A percentile compares a stretch with the other conserved stretches of the same genome.
Evolutionary conservation across 2,888 invertebrate species (phyloP).

Genomic region (Monopis laevigella): DNA sequence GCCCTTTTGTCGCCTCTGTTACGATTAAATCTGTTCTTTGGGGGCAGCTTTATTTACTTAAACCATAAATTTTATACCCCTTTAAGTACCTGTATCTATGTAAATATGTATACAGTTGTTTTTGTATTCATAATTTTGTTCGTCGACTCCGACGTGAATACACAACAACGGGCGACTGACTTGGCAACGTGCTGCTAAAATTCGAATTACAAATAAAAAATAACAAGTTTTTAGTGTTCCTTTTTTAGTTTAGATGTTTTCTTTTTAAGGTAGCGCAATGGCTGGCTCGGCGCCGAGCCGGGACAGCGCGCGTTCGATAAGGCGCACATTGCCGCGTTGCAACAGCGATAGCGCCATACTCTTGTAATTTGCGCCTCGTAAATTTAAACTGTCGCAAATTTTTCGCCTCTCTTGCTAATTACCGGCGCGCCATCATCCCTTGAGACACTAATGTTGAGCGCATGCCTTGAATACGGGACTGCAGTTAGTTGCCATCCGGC

Average conservation of each 20-base stretch:
- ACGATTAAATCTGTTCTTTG: conserved; percentile 5
- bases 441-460: conserved; percentile 59
- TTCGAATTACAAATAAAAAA: too few relatives aligned
- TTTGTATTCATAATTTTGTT: too few relatives aligned
- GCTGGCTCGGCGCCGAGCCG: conserved; percentile 7
- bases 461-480: conserved; percentile 59
- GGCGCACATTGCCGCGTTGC: conserved; percentile 54
- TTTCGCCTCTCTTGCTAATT: conserved; percentile 64
- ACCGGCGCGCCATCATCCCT: conserved; percentile 58
- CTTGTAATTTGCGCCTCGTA: conserved; percentile 67
- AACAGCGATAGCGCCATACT: conserved; percentile 51
- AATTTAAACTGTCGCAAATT: conserved; percentile 65
- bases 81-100: too few relatives aligned
- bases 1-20: conserved; percentile 10
- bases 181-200: too few relatives aligned
- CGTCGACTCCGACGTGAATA: too few relatives aligned
- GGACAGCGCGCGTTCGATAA: conserved; percentile 40
- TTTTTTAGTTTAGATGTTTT: conserved; percentile 31
- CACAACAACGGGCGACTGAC: too few relatives aligned
- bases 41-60: background rate
- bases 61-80: too few relatives aligned
- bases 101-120: too few relatives aligned
- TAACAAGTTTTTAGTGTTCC: too few relatives aligned
- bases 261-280: background rate
- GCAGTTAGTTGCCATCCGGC: too few relatives aligned